A percentile compares a stretch with the other conserved stretches of the same genome.
These are phyloP conservation scores for Drosophila siamana DNA, from an alignment of 2,888 invertebrate species.

Conservation along the genomic window DNA sequence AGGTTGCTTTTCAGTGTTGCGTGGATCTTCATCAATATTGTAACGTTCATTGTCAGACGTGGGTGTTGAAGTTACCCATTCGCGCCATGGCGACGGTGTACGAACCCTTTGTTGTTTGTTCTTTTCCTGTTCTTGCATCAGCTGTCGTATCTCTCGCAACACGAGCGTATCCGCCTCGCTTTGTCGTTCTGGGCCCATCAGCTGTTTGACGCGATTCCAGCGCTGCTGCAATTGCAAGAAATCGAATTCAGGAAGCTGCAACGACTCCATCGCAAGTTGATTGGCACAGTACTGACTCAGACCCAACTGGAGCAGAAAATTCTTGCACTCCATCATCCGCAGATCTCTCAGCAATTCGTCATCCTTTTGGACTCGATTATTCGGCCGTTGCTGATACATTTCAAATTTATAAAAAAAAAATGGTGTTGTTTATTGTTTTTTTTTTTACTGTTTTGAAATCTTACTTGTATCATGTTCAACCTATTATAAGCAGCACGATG, in stretches of 20 bases:
- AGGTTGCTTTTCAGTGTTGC: not conserved
- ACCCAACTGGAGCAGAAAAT: slow-evolving; percentile 25
- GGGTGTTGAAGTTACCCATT: slow-evolving; percentile 11
- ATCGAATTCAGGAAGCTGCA: slow-evolving; percentile 7
- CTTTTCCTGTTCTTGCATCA: slow-evolving; percentile 7
- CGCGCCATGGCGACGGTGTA: not conserved
- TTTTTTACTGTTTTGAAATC: not conserved
- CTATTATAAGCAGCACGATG: not conserved
- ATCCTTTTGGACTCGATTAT: not conserved
- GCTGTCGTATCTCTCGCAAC: slow-evolving; percentile 3
- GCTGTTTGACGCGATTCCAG: not conserved
- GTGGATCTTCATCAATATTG: not conserved
- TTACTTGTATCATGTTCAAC: not conserved
- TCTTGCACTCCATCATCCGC: not conserved
- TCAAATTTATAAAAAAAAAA: too few relatives aligned
- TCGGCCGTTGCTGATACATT: too few relatives aligned
- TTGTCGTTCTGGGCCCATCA: slow-evolving; percentile 2
- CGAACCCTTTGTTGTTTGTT: not conserved
- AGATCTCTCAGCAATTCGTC: not conserved
- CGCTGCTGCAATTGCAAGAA: slow-evolving; percentile 4
- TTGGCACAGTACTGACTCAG: slow-evolving; percentile 8
- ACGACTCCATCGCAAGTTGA: slow-evolving; percentile 15
- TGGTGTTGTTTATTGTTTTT: not conserved
- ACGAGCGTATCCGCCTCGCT: slow-evolving; percentile 4
- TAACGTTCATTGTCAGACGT: not conserved